Evolutionary conservation across 2,888 invertebrate genomes (phyloP).

Genomic region (Cacoxenus indagator): DNA sequence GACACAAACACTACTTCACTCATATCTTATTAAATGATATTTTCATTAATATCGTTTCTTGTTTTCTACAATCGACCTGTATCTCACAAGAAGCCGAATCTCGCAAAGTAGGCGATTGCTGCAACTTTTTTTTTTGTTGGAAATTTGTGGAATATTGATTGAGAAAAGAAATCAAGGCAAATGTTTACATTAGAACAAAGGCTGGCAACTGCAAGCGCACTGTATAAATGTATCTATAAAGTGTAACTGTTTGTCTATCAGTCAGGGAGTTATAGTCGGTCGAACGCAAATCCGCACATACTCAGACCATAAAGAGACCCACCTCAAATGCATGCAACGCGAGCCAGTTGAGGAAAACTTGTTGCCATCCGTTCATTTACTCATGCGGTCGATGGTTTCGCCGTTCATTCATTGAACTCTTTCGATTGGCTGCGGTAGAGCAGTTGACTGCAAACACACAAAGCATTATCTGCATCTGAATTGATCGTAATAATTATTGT

Average conservation of each 20-base stretch:
- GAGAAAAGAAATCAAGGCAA: background rate
- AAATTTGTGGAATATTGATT: background rate
- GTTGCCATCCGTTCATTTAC: background rate
- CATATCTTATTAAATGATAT: background rate
- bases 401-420: conserved; percentile 45
- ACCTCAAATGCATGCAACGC: conserved; percentile 51
- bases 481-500: conserved; percentile 64
- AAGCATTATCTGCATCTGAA: conserved; percentile 56
- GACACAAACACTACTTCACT: background rate
- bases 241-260: conserved; percentile 26
- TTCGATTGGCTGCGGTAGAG: background rate
- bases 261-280: background rate
- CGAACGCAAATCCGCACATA: conserved; percentile 10
- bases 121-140: background rate
- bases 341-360: conserved; percentile 7
- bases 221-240: conserved; percentile 22
- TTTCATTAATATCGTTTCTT: background rate
- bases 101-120: background rate
- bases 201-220: background rate
- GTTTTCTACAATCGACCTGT: background rate
- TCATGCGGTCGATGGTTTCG: background rate
- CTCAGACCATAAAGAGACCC: conserved; percentile 37
- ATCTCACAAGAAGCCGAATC: background rate
- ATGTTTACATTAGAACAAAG: background rate
- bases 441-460: background rate